These are phyloP conservation scores for Styela clava DNA, from an alignment of 23 tunicate species.

Conservation along the genomic window DNA sequence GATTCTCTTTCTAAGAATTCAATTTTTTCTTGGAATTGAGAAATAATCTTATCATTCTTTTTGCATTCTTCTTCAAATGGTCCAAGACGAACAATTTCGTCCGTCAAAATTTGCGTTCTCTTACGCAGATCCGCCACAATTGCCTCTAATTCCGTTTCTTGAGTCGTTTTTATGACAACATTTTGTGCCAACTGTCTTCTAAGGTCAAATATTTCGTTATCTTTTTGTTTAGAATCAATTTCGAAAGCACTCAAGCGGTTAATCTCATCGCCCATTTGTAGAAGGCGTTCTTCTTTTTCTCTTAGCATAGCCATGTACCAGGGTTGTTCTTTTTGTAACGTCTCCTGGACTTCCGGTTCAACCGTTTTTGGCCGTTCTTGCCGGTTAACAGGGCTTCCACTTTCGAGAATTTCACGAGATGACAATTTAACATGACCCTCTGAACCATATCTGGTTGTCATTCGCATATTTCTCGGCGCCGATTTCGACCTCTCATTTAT, in stretches of 20 bases:
- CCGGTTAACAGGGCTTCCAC: background rate
- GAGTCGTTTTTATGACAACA: background rate
- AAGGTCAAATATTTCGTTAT: conserved; percentile 44
- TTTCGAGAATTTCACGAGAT: conserved; percentile 6
- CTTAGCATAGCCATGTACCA: conserved; percentile 77
- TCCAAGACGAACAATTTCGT: conserved; percentile 53
- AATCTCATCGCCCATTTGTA: conserved; percentile 81
- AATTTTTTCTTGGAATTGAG: conserved; percentile 41
- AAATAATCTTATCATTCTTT: conserved; percentile 41
- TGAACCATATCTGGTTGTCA: conserved; percentile 16
- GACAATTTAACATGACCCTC: background rate
- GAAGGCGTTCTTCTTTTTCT: conserved; percentile 70
- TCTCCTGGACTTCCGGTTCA: background rate
- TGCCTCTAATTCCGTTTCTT: conserved; percentile 36
- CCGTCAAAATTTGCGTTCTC: conserved; percentile 39
- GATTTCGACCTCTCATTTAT: conserved; percentile 46
- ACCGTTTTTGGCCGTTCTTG: background rate
- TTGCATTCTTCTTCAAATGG: conserved; percentile 59
- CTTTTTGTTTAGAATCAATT: conserved; percentile 46
- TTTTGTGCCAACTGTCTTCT: conserved; percentile 36
- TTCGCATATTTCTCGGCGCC: conserved; percentile 39
- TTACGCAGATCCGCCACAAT: conserved; percentile 29
- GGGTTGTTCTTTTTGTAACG: background rate
- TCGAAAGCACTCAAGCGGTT: conserved; percentile 35
- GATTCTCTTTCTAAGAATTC: conserved; percentile 5